Percentiles rank a stretch among this genome's conserved stretches.
Conservation (phyloP, 2,888 invertebrate species). For the Perdita meconis region DNA sequence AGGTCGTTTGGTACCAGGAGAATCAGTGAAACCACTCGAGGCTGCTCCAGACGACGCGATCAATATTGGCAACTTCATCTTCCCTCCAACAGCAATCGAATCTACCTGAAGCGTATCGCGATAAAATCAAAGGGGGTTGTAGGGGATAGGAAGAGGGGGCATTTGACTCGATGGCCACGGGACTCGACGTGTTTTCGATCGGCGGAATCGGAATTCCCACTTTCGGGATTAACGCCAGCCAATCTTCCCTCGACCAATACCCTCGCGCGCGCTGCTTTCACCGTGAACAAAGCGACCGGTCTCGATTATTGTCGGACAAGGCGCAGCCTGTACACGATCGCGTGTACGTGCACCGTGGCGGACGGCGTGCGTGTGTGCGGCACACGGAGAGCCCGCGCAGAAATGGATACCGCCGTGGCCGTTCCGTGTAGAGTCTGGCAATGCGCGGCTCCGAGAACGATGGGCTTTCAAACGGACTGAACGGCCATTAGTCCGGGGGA, state of each 20-base stretch:
- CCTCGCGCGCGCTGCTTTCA: conserved; percentile 19
- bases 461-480: conserved; percentile 71
- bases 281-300: conserved; percentile 43
- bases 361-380: conserved; percentile 1
- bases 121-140: no score
- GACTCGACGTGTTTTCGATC: background rate
- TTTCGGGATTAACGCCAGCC: conserved; percentile 50
- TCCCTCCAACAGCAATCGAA: no score
- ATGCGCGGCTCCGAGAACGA: conserved; percentile 46
- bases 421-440: conserved; percentile 28
- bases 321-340: background rate
- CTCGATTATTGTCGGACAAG: conserved; percentile 44
- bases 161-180: no score
- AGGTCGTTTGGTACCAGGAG: no score
- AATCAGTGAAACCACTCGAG: no score
- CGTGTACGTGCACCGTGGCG: background rate
- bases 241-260: conserved; percentile 47
- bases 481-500: conserved; percentile 73
- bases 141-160: no score
- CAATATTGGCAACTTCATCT: no score
- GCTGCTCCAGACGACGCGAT: no score
- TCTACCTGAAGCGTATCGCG: no score
- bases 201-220: conserved; percentile 43
- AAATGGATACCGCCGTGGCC: conserved; percentile 38
- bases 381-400: conserved; percentile 2